Conservation (phyloP, 2,888 invertebrate species). For the Polietes domitor region DNA sequence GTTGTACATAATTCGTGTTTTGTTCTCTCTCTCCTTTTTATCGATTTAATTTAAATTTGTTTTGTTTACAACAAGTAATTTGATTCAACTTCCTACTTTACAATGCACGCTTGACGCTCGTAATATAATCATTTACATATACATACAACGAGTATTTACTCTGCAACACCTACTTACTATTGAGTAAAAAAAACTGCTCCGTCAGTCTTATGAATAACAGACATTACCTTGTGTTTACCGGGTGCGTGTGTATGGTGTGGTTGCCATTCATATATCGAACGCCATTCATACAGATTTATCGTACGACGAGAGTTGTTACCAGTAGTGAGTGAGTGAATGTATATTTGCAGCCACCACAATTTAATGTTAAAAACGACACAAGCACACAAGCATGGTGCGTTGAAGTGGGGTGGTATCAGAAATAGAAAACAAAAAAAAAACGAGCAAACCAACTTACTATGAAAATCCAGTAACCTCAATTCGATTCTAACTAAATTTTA, state of each 20-base stretch:
- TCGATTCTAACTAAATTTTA: background rate
- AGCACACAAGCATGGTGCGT: background rate
- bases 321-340: background rate
- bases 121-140: too few species aligned
- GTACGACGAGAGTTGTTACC: background rate
- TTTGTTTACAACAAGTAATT: slow-evolving; percentile 50
- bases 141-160: background rate
- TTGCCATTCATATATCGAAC: background rate
- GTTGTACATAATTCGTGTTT: too few species aligned
- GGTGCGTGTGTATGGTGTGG: background rate
- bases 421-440: background rate
- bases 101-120: too few species aligned
- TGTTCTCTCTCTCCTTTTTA: slow-evolving; percentile 6
- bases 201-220: background rate
- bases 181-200: background rate
- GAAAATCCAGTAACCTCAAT: background rate
- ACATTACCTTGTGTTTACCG: background rate
- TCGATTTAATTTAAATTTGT: slow-evolving; percentile 60
- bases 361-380: background rate
- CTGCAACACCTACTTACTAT: background rate
- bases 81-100: slow-evolving; percentile 57
- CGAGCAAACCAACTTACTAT: background rate
- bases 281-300: background rate
- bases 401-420: background rate
- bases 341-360: background rate